Evolutionary conservation across 2,113 vertebrate species (phyloP).

Genomic region (Entelurus aequoreus): DNA sequence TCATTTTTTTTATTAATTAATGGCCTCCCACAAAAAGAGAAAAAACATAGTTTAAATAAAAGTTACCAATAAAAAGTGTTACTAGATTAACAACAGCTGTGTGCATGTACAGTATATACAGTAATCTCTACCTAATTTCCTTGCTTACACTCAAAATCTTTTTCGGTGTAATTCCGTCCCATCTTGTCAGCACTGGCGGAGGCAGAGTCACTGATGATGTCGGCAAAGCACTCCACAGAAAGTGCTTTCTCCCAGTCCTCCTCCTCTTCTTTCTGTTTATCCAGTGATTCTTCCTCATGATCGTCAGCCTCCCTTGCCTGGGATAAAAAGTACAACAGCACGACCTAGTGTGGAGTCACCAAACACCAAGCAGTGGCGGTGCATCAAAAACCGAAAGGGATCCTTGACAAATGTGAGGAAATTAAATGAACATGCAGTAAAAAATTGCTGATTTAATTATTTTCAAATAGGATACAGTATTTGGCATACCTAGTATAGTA

Average conservation of each 20-base stretch:
- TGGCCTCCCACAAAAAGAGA: too few species aligned
- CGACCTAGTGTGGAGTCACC: background rate
- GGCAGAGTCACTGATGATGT: constrained; percentile 85
- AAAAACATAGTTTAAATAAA: too few species aligned
- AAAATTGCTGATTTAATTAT: too few species aligned
- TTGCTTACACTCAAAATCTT: constrained; percentile 92
- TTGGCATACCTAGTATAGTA: too few species aligned
- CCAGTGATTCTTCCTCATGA: constrained; percentile 66
- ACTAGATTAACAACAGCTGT: constrained; percentile 12
- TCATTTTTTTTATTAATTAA: too few species aligned
- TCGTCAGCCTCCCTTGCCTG: constrained; percentile 71
- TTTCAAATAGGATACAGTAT: too few species aligned
- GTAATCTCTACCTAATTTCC: background rate
- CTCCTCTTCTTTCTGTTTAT: constrained; percentile 68
- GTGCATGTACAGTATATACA: too few species aligned
- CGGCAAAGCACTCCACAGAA: constrained; percentile 87
- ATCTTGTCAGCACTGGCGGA: constrained; percentile 81
- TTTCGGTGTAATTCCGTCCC: constrained; percentile 91
- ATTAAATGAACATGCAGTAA: too few species aligned
- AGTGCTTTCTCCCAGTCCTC: constrained; percentile 89
- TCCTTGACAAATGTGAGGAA: too few species aligned
- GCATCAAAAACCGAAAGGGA: too few species aligned
- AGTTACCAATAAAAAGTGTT: background rate
- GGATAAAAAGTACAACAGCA: background rate
- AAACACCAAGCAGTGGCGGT: too few species aligned